These are phyloP conservation scores for Helarctos malayanus DNA, from an alignment of 2,797 vertebrate species.

Conservation along the genomic window DNA sequence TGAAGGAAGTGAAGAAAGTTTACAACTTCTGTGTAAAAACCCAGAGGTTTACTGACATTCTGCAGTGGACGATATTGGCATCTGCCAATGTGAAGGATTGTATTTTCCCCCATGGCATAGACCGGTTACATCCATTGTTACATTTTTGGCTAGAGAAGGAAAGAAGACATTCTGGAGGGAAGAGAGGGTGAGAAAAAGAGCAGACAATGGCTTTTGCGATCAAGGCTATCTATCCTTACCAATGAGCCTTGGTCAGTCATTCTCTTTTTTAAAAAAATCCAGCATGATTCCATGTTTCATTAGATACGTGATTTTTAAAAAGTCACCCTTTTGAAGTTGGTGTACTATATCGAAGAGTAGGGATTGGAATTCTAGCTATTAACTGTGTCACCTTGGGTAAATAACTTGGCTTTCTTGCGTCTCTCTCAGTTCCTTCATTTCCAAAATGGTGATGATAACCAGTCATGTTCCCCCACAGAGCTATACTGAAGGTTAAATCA, in stretches of 20 bases:
- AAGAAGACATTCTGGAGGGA: neutral
- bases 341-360: neutral
- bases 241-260: neutral
- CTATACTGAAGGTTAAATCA: neutral
- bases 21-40: neutral
- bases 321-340: neutral
- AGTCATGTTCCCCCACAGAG: neutral
- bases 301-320: neutral
- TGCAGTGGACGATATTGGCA: neutral
- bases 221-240: neutral
- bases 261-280: neutral
- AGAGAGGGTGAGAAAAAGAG: neutral
- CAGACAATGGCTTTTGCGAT: neutral
- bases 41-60: neutral
- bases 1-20: neutral
- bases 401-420: slow-evolving; percentile 13
- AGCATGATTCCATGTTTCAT: neutral
- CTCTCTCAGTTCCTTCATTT: neutral
- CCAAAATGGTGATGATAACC: neutral
- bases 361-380: neutral
- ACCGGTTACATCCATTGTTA: neutral
- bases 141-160: neutral
- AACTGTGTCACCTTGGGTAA: neutral
- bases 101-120: neutral
- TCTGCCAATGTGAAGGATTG: neutral